These are phyloP conservation scores for Falcaria lacertinaria DNA, from an alignment of 2,888 invertebrate species.

Conservation along the genomic window DNA sequence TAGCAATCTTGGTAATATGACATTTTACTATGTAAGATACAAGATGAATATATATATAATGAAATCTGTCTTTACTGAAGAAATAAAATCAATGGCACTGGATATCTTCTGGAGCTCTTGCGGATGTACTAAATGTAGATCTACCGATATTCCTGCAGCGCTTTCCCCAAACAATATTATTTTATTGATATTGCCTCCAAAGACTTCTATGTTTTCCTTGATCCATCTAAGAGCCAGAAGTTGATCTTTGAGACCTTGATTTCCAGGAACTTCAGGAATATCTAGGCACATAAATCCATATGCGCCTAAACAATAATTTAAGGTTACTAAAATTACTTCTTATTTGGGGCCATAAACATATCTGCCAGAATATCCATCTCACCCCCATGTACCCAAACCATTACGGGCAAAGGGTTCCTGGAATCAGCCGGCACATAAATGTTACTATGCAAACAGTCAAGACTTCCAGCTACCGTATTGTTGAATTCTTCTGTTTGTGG, in stretches of 20 bases:
- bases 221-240: conserved; percentile 28
- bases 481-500: conserved; percentile 30
- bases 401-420: conserved; percentile 2
- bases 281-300: conserved; percentile 26
- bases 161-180: conserved; percentile 29
- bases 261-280: conserved; percentile 23
- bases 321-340: conserved; percentile 24
- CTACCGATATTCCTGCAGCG: conserved; percentile 18
- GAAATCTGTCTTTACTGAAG: too few relatives aligned
- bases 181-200: conserved; percentile 30
- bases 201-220: conserved; percentile 27
- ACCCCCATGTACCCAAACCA: conserved; percentile 6
- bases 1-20: too few relatives aligned
- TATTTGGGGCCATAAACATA: conserved; percentile 24
- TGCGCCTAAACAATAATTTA: conserved; percentile 22
- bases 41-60: too few relatives aligned
- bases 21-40: too few relatives aligned
- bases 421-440: conserved; percentile 4
- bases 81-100: too few relatives aligned
- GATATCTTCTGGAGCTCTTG: too few relatives aligned
- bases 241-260: conserved; percentile 35
- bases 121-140: conserved; percentile 12
- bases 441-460: conserved; percentile 66
- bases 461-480: conserved; percentile 36
- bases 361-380: conserved; percentile 22